Conservation (phyloP, 2,888 invertebrate genomes). For the Diabrotica balteata region DNA sequence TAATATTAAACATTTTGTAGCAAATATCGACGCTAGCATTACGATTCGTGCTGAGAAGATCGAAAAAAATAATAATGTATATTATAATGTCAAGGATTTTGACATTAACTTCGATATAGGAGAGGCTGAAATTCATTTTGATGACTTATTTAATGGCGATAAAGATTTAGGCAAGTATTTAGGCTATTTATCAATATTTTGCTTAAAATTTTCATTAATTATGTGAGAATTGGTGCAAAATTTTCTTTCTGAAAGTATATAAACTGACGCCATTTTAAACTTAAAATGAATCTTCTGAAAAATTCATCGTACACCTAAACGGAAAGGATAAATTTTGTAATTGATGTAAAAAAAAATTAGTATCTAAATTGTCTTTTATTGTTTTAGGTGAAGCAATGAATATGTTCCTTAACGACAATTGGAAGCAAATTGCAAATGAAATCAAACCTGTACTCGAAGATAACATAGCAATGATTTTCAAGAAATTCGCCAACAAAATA, state of each 20-base stretch:
- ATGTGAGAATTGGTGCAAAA: too few species aligned
- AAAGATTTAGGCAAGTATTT: conserved; percentile 65
- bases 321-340: too few species aligned
- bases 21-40: conserved; percentile 71
- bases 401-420: conserved; percentile 78
- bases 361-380: too few species aligned
- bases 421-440: conserved; percentile 74
- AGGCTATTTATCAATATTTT: neutral
- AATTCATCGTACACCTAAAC: too few species aligned
- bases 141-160: conserved; percentile 78
- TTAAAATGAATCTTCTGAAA: too few species aligned
- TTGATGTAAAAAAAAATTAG: too few species aligned
- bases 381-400: conserved; percentile 73
- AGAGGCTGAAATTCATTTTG: conserved; percentile 69
- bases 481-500: conserved; percentile 67
- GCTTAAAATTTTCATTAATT: neutral
- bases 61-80: conserved; percentile 62
- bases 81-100: conserved; percentile 70
- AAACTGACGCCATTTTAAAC: neutral
- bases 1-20: conserved; percentile 56
- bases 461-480: conserved; percentile 66
- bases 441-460: conserved; percentile 75
- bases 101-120: conserved; percentile 73
- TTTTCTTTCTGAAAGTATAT: neutral
- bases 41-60: conserved; percentile 69